A percentile compares a stretch with the other conserved stretches of the same genome.
Conservation (phyloP, 2,888 invertebrate species). For the Tillus elongatus region DNA sequence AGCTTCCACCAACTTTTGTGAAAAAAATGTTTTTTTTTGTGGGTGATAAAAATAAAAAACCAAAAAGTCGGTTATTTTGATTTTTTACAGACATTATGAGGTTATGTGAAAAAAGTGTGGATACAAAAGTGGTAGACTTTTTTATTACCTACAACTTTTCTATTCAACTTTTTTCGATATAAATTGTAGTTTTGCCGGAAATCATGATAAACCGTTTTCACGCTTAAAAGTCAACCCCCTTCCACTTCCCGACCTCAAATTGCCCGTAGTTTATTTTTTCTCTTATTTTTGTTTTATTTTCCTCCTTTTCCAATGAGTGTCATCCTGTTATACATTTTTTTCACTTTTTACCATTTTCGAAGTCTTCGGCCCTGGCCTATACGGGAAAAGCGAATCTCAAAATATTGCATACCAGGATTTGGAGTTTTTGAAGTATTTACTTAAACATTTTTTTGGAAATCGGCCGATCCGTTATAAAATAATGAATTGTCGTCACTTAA, state of each 20-base stretch:
- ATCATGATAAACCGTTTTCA: conserved; percentile 3
- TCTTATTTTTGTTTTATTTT: neutral
- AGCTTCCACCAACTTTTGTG: conserved; percentile 8
- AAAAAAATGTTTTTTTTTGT: conserved; percentile 4
- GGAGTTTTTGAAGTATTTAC: too few relatives aligned
- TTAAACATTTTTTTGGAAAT: too few relatives aligned
- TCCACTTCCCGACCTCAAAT: conserved; percentile 2
- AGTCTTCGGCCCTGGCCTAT: neutral
- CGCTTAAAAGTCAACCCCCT: neutral
- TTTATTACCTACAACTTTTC: conserved; percentile 15
- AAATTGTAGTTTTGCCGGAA: conserved; percentile 3
- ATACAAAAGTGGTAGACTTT: conserved; percentile 16
- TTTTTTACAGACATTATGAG: conserved; percentile 16
- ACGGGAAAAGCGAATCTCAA: too few relatives aligned
- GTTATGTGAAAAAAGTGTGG: conserved; percentile 15
- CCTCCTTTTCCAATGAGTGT: conserved; percentile 1
- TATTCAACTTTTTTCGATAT: conserved; percentile 7
- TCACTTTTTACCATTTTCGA: conserved; percentile 1
- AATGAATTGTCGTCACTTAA: too few relatives aligned
- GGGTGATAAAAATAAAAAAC: conserved; percentile 1
- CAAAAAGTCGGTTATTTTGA: conserved; percentile 16
- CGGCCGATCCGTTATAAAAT: too few relatives aligned
- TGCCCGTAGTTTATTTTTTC: conserved; percentile 3
- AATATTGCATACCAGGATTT: too few relatives aligned
- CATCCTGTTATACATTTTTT: neutral